Base-by-base conservation (phyloP, 1,140 invertebrate species). In the Triops cancriformis region DNA sequence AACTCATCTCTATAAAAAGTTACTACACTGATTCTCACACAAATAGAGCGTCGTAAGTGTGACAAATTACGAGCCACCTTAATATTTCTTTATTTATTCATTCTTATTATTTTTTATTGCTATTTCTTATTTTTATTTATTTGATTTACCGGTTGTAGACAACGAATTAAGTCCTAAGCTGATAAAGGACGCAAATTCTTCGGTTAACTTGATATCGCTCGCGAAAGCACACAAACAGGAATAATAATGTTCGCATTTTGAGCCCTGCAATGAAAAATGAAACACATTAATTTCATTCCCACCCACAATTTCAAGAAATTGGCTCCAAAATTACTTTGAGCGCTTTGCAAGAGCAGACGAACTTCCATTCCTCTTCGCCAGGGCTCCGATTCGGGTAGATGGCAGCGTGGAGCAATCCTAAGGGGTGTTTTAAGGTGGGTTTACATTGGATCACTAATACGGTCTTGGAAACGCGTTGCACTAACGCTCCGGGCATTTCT, bases 371-470 rank as follows among this genome's bases (percentile, higher is more conserved):
- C 23, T 85, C 82, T 82, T 82, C 83, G 43, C 87, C 86, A 81
- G 86, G 88, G 76, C 85, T 83, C 87, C 88, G 28, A 82, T 84
- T 51, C n/a, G 80, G 79, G 26, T 85, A 85, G 82, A 88, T 88
- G 18, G 88, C 82, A 84, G 92, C 90, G 84, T 94, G 92, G 42
- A 93, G 84, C 82, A 92, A 93, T 9, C 92, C 92, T 26, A 93
- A 84, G 10, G 91, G 91, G 82, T 93, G 89, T 81, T 90, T 90
- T 1, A 88, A 85, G 77, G 88, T 89, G 18, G 88, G 86, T 83
- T 91, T 89, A 83, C 91, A 93, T 83, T 91, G 92, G 0, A 93
- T 91, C 64, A 89, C 92, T 89, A 94, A 91, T 43, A 91, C 90
- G 80, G 89, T 89, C 84, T 91, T 91, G 1, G 91, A 91, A 27